Percentiles rank a stretch among this genome's conserved stretches.
Conservation (phyloP, 1,140 invertebrate species). For the Leptopilina boulardi region DNA sequence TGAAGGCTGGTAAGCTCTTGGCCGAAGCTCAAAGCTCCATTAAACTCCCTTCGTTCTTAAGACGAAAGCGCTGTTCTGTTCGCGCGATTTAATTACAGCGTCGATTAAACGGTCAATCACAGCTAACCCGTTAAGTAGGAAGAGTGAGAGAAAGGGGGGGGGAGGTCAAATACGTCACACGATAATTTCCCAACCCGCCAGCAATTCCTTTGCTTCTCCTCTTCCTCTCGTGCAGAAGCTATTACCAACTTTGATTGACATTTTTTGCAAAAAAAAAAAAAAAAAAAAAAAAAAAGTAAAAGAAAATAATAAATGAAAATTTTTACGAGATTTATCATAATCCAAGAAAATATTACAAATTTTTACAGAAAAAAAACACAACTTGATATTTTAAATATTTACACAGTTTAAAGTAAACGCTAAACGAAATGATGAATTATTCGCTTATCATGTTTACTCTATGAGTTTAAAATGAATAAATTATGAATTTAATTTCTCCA, state of each 20-base stretch:
- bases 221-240: not conserved
- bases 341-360: not conserved
- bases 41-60: constrained; percentile 41
- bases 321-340: not conserved
- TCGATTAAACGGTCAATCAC: constrained; percentile 50
- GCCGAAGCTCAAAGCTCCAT: constrained; percentile 37
- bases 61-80: constrained; percentile 41
- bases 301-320: no score
- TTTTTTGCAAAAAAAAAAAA: not conserved
- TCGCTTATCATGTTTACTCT: not conserved
- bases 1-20: constrained; percentile 20
- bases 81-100: constrained; percentile 47
- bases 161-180: not conserved
- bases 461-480: not conserved
- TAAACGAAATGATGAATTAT: not conserved
- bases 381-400: not conserved
- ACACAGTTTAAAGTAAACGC: not conserved
- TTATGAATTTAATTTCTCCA: not conserved
- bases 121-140: constrained; percentile 16
- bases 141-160: no score
- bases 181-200: not conserved
- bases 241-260: constrained; percentile 11
- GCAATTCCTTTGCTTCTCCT: not conserved
- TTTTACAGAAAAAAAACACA: not conserved
- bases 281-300: not conserved